These are phyloP conservation scores for Folsomia manolachei DNA, from an alignment of 2,888 invertebrate species.

Conservation along the genomic window DNA sequence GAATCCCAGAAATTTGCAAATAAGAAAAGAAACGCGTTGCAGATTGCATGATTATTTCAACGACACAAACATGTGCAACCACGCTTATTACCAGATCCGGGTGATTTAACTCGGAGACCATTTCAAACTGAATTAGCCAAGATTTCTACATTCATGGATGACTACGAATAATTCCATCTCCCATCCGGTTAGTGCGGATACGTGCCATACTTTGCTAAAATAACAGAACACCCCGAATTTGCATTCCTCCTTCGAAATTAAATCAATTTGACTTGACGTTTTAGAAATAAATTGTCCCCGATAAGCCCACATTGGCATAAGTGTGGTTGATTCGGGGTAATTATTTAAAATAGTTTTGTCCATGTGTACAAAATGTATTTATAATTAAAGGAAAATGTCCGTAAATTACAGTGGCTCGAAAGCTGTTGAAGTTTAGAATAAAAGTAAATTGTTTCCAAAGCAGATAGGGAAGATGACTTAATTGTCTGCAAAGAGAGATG, in stretches of 20 bases:
- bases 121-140: conserved; percentile 4
- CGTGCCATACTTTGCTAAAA: not conserved
- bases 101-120: not conserved
- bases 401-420: conserved; percentile 1
- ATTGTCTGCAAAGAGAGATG: not conserved
- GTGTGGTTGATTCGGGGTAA: not conserved
- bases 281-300: not conserved
- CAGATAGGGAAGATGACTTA: not conserved
- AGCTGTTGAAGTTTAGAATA: not conserved
- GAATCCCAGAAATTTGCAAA: conserved; percentile 21
- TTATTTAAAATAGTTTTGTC: not conserved
- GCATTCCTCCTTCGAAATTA: conserved; percentile 11
- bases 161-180: not conserved
- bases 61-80: not conserved
- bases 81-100: not conserved
- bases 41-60: conserved; percentile 21
- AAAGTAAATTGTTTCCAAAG: too few relatives aligned
- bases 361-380: not conserved
- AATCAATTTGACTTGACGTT: not conserved
- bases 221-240: not conserved
- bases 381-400: not conserved
- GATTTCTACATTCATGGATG: not conserved
- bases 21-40: conserved; percentile 3
- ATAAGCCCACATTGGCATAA: not conserved
- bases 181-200: not conserved